Evolutionary conservation across 23 tunicate species (phyloP).

Genomic region (Ciona savignyi): DNA sequence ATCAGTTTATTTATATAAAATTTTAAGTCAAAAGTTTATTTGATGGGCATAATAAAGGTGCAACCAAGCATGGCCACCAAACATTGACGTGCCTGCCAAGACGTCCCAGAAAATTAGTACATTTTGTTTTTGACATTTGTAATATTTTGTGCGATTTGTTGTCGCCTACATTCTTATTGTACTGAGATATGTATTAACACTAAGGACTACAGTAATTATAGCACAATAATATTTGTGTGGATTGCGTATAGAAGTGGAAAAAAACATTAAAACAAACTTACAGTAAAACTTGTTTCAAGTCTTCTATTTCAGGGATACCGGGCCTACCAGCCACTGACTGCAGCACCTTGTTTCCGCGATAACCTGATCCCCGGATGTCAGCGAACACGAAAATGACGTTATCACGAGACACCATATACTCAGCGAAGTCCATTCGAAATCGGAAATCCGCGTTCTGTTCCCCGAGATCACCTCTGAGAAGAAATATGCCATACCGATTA

Average conservation of each 20-base stretch:
- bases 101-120: too few species aligned
- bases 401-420: conserved; percentile 39
- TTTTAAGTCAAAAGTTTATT: too few species aligned
- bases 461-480: conserved; percentile 50
- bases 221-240: neutral
- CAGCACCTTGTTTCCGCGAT: conserved; percentile 36
- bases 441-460: conserved; percentile 50
- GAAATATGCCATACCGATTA: too few species aligned
- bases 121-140: too few species aligned
- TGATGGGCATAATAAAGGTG: too few species aligned
- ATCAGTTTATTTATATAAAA: too few species aligned
- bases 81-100: too few species aligned
- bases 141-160: too few species aligned
- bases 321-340: conserved; percentile 14
- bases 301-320: neutral
- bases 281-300: neutral
- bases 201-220: too few species aligned
- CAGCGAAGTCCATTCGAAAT: conserved; percentile 50
- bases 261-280: neutral
- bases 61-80: too few species aligned
- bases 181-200: too few species aligned
- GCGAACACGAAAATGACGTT: conserved; percentile 44
- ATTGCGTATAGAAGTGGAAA: neutral
- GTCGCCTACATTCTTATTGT: too few species aligned
- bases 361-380: conserved; percentile 73